These are phyloP conservation scores for Drosophila meridiana DNA, from an alignment of 2,888 invertebrate genomes.

Conservation along the genomic window DNA sequence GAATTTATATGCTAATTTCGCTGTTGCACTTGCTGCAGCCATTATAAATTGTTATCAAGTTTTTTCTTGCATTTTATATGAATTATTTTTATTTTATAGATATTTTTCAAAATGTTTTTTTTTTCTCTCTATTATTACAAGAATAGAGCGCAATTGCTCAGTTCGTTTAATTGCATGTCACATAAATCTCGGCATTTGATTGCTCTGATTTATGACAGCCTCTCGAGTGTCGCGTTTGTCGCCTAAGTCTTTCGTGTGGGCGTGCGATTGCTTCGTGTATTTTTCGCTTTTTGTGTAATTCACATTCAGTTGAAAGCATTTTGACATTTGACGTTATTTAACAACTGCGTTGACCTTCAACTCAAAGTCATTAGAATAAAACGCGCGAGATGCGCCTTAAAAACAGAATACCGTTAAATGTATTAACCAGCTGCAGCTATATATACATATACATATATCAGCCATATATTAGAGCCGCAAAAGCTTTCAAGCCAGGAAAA, in stretches of 20 bases:
- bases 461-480: conserved; percentile 19
- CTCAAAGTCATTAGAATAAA: conserved; percentile 50
- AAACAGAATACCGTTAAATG: conserved; percentile 49
- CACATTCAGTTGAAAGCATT: conserved; percentile 41
- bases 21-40: conserved; percentile 54
- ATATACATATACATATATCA: background rate
- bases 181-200: conserved; percentile 59
- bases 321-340: conserved; percentile 59
- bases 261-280: conserved; percentile 11
- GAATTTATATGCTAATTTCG: conserved; percentile 58
- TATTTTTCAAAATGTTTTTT: conserved; percentile 21
- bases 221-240: conserved; percentile 54
- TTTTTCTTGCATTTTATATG: conserved; percentile 4
- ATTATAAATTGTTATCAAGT: background rate
- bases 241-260: conserved; percentile 60
- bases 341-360: conserved; percentile 59
- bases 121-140: conserved; percentile 27
- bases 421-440: background rate
- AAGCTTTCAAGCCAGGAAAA: conserved; percentile 53
- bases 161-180: conserved; percentile 69
- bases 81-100: background rate
- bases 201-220: conserved; percentile 58
- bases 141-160: conserved; percentile 52
- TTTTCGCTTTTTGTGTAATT: background rate
- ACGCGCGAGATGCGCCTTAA: conserved; percentile 8